Percentiles rank a stretch among this genome's conserved stretches.
Conservation (phyloP, 2,113 vertebrate genomes). For the Pelobates fuscus region DNA sequence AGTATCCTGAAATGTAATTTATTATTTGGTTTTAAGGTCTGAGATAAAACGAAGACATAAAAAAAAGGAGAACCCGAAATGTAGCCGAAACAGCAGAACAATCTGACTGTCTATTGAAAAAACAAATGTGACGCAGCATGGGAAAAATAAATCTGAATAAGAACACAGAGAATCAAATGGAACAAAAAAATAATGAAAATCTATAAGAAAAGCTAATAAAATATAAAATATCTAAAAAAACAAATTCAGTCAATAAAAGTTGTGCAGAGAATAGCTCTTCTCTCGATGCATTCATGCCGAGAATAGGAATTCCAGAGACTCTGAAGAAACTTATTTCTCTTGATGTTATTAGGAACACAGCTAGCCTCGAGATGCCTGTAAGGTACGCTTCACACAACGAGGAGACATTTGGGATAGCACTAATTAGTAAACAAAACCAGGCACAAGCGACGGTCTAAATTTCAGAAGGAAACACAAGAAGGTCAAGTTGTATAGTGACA, state of each 20-base stretch:
- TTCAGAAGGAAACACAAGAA: constrained; percentile 16
- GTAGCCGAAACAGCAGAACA: background rate
- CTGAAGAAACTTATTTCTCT: constrained; percentile 2
- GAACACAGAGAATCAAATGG: background rate
- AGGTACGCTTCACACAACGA: constrained; percentile 17
- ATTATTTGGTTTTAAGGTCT: background rate
- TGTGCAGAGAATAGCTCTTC: too few species aligned
- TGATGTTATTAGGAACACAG: constrained; percentile 37
- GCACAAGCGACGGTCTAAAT: background rate
- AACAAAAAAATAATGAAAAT: background rate
- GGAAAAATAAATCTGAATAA: background rate
- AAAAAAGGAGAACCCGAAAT: background rate
- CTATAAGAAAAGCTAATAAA: background rate
- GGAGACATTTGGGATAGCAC: constrained; percentile 1
- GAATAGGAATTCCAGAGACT: background rate
- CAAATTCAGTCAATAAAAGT: too few species aligned
- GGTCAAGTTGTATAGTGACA: constrained; percentile 28
- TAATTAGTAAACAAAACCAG: constrained; percentile 41
- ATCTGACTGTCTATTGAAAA: background rate
- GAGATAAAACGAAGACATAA: background rate
- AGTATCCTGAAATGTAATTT: constrained; percentile 9
- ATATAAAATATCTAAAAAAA: too few species aligned
- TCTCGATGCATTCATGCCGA: background rate
- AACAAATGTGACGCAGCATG: background rate
- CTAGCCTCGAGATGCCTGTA: constrained; percentile 28